phyloP scores from a whole-genome alignment of 2,888 invertebrate genomes.

The Caradrina clavipalpis region DNA sequence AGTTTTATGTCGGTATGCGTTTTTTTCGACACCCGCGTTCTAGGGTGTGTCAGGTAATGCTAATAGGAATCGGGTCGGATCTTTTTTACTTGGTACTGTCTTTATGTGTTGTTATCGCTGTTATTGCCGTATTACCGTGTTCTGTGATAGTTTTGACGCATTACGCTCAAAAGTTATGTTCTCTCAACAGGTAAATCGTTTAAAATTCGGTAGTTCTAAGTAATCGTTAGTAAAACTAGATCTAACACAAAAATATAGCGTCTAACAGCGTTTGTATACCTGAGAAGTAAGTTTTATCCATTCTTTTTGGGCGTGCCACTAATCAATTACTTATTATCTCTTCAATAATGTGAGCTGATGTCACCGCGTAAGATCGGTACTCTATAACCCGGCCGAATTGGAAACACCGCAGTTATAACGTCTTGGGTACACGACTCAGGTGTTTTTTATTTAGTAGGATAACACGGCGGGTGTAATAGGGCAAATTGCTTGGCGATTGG shows the following conservation, averaged over 20 bases:
- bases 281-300: constrained; percentile 50
- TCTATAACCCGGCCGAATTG: constrained; percentile 76
- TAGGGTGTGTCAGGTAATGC: constrained; percentile 85
- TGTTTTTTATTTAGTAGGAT: constrained; percentile 53
- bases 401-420: constrained; percentile 29
- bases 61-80: constrained; percentile 74
- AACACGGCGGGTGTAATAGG: constrained; percentile 40
- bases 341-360: constrained; percentile 82
- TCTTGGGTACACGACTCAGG: constrained; percentile 8
- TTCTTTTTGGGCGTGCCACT: constrained; percentile 82
- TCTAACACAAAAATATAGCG: constrained; percentile 31
- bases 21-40: constrained; percentile 66
- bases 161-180: constrained; percentile 20
- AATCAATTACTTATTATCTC: constrained; percentile 85
- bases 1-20: constrained; percentile 62
- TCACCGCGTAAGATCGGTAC: constrained; percentile 82
- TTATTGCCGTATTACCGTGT: constrained; percentile 47
- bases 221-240: background rate
- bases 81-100: constrained; percentile 69
- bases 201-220: constrained; percentile 9
- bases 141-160: constrained; percentile 39
- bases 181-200: constrained; percentile 42
- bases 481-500: constrained; percentile 48
- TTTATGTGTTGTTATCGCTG: constrained; percentile 34
- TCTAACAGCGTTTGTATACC: constrained; percentile 21